Evolutionary conservation across 2,113 vertebrate genomes (phyloP).

Genomic region (Mastomys natalensis): DNA sequence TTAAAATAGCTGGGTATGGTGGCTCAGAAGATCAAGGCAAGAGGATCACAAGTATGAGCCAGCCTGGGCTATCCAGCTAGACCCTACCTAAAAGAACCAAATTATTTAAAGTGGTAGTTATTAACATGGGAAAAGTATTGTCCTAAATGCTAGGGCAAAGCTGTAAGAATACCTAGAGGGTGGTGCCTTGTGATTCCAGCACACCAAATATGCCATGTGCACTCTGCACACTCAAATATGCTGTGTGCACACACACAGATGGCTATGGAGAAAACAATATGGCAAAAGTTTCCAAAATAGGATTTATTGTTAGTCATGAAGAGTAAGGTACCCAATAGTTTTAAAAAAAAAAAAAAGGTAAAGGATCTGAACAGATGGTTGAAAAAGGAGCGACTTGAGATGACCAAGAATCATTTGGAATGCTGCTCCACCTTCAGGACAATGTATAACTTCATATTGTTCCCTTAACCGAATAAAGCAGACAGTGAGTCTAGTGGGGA

Average conservation of each 20-base stretch:
- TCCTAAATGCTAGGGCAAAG: background rate
- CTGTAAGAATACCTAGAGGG: background rate
- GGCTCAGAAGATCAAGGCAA: background rate
- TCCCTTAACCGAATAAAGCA: background rate
- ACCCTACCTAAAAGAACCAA: background rate
- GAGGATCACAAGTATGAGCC: background rate
- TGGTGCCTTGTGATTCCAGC: constrained; percentile 20
- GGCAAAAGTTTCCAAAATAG: constrained; percentile 28
- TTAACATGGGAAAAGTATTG: constrained; percentile 40
- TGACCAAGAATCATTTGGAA: constrained; percentile 13
- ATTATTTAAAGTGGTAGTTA: background rate
- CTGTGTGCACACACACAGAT: background rate
- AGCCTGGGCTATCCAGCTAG: background rate
- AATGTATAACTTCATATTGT: background rate
- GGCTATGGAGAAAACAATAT: constrained; percentile 1
- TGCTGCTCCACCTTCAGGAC: background rate
- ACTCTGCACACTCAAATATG: background rate
- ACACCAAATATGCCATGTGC: background rate
- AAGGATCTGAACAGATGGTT: constrained; percentile 41
- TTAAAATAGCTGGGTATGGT: background rate
- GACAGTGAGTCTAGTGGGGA: background rate
- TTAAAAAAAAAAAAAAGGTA: background rate
- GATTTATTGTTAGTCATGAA: constrained; percentile 16
- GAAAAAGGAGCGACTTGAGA: constrained; percentile 24
- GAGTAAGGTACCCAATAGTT: constrained; percentile 1